A percentile compares a stretch with the other conserved stretches of the same genome.
These are phyloP conservation scores for Lymantria monacha DNA, from an alignment of 2,888 invertebrate species.

Conservation along the genomic window DNA sequence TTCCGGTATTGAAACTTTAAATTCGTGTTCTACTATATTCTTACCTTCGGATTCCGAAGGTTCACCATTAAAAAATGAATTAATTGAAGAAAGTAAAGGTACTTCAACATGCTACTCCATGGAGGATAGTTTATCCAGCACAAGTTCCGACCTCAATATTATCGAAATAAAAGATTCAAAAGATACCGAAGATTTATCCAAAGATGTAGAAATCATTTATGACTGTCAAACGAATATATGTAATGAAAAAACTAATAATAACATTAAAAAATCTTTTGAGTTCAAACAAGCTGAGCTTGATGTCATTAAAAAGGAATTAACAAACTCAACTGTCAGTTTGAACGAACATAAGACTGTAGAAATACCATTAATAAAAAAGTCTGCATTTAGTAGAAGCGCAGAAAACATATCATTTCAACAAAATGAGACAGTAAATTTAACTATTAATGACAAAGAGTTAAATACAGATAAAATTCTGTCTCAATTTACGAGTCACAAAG, in stretches of 20 bases:
- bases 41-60: constrained; percentile 42
- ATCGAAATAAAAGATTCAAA: constrained; percentile 29
- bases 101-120: constrained; percentile 23
- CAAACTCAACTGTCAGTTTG: constrained; percentile 61
- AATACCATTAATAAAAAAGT: constrained; percentile 37
- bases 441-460: constrained; percentile 45
- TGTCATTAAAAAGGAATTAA: constrained; percentile 35
- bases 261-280: neutral
- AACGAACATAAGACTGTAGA: constrained; percentile 42
- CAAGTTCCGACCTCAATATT: constrained; percentile 35
- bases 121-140: constrained; percentile 37
- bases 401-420: constrained; percentile 56
- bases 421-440: constrained; percentile 24
- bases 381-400: constrained; percentile 58
- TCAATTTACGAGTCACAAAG: constrained; percentile 59
- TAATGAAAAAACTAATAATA: neutral
- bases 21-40: constrained; percentile 41
- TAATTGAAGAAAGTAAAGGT: constrained; percentile 6
- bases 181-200: constrained; percentile 27
- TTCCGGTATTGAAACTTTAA: constrained; percentile 54
- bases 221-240: constrained; percentile 10
- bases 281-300: constrained; percentile 12
- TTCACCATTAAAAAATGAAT: constrained; percentile 39
- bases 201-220: constrained; percentile 24
- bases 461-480: constrained; percentile 59